Evolutionary conservation across 2,888 invertebrate genomes (phyloP).

Genomic region (Zygothrica quintamaculata): DNA sequence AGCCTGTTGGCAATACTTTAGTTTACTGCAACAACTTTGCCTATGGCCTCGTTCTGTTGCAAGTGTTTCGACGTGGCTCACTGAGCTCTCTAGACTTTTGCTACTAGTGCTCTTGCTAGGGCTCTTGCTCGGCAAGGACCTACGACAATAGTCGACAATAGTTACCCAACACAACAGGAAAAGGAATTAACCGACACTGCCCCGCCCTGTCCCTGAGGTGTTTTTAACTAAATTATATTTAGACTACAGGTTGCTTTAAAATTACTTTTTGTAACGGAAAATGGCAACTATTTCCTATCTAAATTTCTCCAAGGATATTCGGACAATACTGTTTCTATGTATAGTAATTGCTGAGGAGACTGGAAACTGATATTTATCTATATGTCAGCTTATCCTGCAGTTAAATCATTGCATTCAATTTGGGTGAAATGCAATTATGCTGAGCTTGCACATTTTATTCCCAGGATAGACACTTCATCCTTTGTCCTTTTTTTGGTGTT

Average conservation of each 20-base stretch:
- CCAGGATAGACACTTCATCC: conserved; percentile 22
- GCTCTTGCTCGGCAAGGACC: too few relatives aligned
- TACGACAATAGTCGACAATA: conserved; percentile 76
- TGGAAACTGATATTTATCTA: too few relatives aligned
- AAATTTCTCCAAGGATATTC: too few relatives aligned
- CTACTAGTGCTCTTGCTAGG: too few relatives aligned
- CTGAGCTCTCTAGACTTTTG: conserved; percentile 43
- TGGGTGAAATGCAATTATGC: conserved; percentile 22
- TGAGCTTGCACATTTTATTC: conserved; percentile 36
- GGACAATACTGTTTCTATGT: too few relatives aligned
- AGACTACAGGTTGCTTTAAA: conserved; percentile 32
- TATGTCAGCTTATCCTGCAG: too few relatives aligned
- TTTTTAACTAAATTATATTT: not conserved
- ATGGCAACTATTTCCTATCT: conserved; percentile 34
- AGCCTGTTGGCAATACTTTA: conserved; percentile 28
- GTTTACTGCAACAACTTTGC: conserved; percentile 28
- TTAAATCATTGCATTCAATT: conserved; percentile 4
- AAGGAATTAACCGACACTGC: conserved; percentile 51
- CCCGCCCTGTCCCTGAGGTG: not conserved
- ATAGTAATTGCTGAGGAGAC: too few relatives aligned
- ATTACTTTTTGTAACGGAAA: conserved; percentile 42
- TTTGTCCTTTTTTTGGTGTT: conserved; percentile 10
- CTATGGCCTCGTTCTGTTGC: conserved; percentile 23
- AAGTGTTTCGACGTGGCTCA: conserved; percentile 37
- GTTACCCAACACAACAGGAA: conserved; percentile 51